Evolutionary conservation across 2,113 vertebrate genomes (phyloP), one percentile per base, ranked within the genome.

Genomic region (Rallus limicola): DNA sequence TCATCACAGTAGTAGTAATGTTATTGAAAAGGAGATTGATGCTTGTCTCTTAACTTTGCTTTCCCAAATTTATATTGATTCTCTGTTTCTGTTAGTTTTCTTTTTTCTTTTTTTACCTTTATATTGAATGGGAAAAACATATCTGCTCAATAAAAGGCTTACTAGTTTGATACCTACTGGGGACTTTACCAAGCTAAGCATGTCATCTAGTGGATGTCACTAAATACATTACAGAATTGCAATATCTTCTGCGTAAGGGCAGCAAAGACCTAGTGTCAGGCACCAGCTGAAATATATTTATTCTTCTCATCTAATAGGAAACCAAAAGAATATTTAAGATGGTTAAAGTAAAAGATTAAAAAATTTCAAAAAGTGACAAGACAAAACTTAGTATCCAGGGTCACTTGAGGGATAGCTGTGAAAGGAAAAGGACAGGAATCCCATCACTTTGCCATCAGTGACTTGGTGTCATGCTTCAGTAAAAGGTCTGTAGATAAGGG

Each of bases 401-500:
- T 69, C 9, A 2, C 19, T 34, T 34, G 29, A 64, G 21, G 14
- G 10, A n/a, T 20, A 76, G 17, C 33, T 13, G 21, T 9, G 65
- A 69, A 90, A 85, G 13, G 15, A 19, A 68, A 89, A 46, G 59
- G 11, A 42, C 50, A 25, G 70, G 46, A 87, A 77, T 82, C 18
- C 23, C 12, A 53, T 74, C 40, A 44, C 44, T 91, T 92, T 68
- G 3, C 38, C 71, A 11, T 78, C 60, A 67, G 20, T 75, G 44
- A 46, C 38, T 68, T 1, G 5, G 6, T 46, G 16, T 19, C 52
- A 14, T 38, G 16, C 34, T 91, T 71, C 0, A 0, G 68, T 34
- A 31, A 78, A 71, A 81, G 21, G 36, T 64, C 38, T 60, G 10
- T 24, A 75, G 48, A 21, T 50, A 79, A 69, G 40, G n/a, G 17